Conservation (phyloP, 1,140 invertebrate genomes). For the Drosophila rhopaloa region DNA sequence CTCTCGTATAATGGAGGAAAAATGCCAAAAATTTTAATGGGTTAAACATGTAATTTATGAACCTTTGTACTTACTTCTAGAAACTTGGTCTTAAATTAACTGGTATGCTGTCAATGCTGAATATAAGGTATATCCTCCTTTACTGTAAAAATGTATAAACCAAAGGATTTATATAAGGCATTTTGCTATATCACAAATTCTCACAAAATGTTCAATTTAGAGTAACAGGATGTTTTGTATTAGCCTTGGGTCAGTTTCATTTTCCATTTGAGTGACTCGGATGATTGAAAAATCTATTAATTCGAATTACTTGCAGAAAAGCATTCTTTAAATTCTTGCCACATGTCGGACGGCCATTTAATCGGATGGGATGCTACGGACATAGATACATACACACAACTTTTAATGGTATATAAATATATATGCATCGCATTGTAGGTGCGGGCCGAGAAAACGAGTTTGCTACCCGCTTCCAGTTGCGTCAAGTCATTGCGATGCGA, state of each 20-base stretch:
- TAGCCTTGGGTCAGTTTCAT: slow-evolving; percentile 6
- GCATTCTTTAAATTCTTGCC: slow-evolving; percentile 53
- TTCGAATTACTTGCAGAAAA: slow-evolving; percentile 72
- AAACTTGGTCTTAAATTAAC: not conserved
- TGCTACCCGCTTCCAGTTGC: slow-evolving; percentile 73
- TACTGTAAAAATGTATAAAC: no score
- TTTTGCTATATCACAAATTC: no score
- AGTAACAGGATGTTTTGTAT: not conserved
- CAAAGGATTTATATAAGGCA: no score
- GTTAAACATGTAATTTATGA: not conserved
- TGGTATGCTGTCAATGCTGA: not conserved
- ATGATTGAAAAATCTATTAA: slow-evolving; percentile 71
- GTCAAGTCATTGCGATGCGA: slow-evolving; percentile 60
- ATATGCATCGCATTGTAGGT: slow-evolving; percentile 31
- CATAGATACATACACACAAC: slow-evolving; percentile 6
- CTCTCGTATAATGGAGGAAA: not conserved
- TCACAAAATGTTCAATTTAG: not conserved
- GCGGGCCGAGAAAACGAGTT: slow-evolving; percentile 53
- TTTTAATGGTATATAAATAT: slow-evolving; percentile 10
- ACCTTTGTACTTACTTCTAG: not conserved
- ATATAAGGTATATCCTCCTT: not conserved
- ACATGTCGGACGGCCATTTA: slow-evolving; percentile 26
- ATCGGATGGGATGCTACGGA: slow-evolving; percentile 17
- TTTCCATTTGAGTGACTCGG: slow-evolving; percentile 19
- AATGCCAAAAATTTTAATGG: slow-evolving; percentile 1